phyloP scores from a whole-genome alignment of 2,797 vertebrate species.

The Crenichthys baileyi region DNA sequence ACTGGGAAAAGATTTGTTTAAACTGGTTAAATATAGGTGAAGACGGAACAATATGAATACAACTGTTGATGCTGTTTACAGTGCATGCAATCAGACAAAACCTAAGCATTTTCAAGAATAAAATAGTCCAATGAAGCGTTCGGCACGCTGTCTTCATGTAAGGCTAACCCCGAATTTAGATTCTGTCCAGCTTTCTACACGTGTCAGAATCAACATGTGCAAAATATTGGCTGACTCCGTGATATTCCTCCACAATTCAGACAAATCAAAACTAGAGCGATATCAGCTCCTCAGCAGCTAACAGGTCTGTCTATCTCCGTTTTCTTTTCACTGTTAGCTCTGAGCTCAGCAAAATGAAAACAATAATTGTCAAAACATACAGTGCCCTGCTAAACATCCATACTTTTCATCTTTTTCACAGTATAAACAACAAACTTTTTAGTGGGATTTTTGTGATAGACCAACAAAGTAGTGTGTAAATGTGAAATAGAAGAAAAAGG shows the following conservation, averaged over 20 bases:
- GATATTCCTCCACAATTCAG: not conserved
- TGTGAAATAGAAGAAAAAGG: not conserved
- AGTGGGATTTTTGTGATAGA: not conserved
- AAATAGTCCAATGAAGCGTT: not conserved
- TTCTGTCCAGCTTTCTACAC: conserved; percentile 17
- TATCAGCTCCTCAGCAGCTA: not conserved
- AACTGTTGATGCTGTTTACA: conserved; percentile 13
- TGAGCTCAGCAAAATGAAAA: not conserved
- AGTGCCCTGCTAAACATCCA: not conserved
- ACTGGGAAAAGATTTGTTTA: conserved; percentile 39
- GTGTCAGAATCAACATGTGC: conserved; percentile 37
- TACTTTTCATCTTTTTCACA: not conserved
- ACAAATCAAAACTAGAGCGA: not conserved
- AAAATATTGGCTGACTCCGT: conserved; percentile 4
- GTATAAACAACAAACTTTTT: not conserved
- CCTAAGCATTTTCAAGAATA: not conserved
- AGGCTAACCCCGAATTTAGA: conserved; percentile 15
- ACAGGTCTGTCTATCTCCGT: not conserved
- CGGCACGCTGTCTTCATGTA: not conserved
- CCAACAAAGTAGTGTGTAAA: not conserved
- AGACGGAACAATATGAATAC: conserved; percentile 32
- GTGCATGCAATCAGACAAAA: conserved; percentile 3
- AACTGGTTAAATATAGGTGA: conserved; percentile 33
- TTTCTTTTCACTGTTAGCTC: not conserved
- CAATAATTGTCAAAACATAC: not conserved